These are phyloP conservation scores for Corbicula japonica DNA, from an alignment of 2,888 invertebrate species.

Conservation along the genomic window DNA sequence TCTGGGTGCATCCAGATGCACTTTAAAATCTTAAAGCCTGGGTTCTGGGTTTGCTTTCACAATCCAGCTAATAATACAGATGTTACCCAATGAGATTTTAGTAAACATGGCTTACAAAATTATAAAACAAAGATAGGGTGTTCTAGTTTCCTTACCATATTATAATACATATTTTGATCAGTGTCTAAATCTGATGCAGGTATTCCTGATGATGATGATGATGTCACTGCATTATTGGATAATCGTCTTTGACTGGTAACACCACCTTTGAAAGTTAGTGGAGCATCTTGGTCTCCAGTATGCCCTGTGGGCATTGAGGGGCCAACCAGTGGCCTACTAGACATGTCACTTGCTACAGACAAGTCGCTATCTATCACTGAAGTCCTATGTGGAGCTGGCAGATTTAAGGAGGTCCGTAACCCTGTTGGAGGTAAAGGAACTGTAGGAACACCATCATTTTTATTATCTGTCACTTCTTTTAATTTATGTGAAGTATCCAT, in stretches of 20 bases:
- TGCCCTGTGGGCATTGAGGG: slow-evolving; percentile 8
- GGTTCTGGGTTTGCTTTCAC: too few species aligned
- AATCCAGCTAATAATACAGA: too few species aligned
- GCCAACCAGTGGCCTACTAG: neutral
- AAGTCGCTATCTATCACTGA: neutral
- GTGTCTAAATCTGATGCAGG: neutral
- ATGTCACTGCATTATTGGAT: slow-evolving; percentile 10
- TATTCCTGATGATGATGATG: neutral
- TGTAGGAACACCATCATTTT: slow-evolving; percentile 43
- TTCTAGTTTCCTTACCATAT: slow-evolving; percentile 43
- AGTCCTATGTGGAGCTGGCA: slow-evolving; percentile 48
- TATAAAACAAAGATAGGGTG: too few species aligned
- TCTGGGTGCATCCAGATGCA: too few species aligned
- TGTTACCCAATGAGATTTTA: too few species aligned
- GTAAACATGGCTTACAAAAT: too few species aligned
- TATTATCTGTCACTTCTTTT: slow-evolving; percentile 8
- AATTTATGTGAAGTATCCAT: slow-evolving; percentile 28
- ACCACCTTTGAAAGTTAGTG: slow-evolving; percentile 65
- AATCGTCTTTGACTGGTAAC: slow-evolving; percentile 30
- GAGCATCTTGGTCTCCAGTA: slow-evolving; percentile 53
- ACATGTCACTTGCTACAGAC: neutral
- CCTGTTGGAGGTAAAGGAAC: slow-evolving; percentile 52
- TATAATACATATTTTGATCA: slow-evolving; percentile 51
- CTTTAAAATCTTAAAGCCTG: too few species aligned
- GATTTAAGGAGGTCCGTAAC: slow-evolving; percentile 49